Evolutionary conservation across 2,888 invertebrate species (phyloP).

Genomic region (Fragum whitleyi): DNA sequence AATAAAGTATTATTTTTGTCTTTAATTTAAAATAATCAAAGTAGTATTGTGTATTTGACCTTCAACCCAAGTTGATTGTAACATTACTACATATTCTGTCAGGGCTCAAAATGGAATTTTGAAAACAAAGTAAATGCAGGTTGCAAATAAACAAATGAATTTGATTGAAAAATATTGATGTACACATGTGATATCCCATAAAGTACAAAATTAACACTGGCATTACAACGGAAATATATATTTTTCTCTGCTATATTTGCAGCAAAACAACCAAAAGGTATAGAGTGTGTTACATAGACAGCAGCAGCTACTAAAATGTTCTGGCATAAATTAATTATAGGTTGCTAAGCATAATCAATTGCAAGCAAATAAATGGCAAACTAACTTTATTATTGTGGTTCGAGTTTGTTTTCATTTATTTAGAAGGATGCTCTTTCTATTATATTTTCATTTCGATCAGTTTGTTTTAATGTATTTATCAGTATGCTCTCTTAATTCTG

Average conservation of each 20-base stretch:
- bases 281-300: constrained; percentile 63
- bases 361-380: constrained; percentile 35
- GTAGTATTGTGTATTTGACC: too few relatives aligned
- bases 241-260: constrained; percentile 63
- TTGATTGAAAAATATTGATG: too few relatives aligned
- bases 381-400: constrained; percentile 63
- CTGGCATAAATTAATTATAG: constrained; percentile 60
- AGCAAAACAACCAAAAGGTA: constrained; percentile 65
- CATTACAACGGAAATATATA: background rate
- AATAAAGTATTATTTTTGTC: too few relatives aligned
- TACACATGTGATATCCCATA: too few relatives aligned
- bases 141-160: too few relatives aligned
- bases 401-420: constrained; percentile 27
- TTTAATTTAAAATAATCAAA: too few relatives aligned
- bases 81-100: too few relatives aligned
- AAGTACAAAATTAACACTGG: too few relatives aligned
- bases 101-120: too few relatives aligned
- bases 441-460: background rate
- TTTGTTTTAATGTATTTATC: background rate
- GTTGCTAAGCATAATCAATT: constrained; percentile 55
- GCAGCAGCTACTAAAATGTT: constrained; percentile 67
- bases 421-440: constrained; percentile 3
- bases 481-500: background rate
- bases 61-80: too few relatives aligned
- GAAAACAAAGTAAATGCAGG: too few relatives aligned